Evolutionary conservation across 1,140 invertebrate genomes (phyloP).

Genomic region (Drosophila aff.): DNA sequence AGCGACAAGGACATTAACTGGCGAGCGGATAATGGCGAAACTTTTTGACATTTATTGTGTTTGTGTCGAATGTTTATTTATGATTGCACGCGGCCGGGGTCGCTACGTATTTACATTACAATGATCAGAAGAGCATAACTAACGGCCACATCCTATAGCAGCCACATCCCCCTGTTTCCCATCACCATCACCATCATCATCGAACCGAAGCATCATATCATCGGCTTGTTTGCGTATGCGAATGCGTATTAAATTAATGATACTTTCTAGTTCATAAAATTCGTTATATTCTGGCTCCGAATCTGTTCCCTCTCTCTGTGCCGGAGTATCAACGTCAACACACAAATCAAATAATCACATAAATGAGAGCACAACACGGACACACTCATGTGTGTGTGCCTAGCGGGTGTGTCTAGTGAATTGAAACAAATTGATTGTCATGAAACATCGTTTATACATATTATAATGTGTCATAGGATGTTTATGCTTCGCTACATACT

Average conservation of each 20-base stretch:
- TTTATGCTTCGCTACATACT: conserved; percentile 73
- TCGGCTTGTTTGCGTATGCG: conserved; percentile 61
- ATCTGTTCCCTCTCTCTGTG: conserved; percentile 25
- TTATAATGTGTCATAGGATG: conserved; percentile 81
- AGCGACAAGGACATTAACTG: conserved; percentile 67
- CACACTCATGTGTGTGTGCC: conserved; percentile 21
- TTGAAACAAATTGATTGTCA: conserved; percentile 84
- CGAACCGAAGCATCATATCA: conserved; percentile 22
- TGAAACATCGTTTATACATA: conserved; percentile 82
- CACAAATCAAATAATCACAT: conserved; percentile 84
- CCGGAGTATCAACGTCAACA: conserved; percentile 76
- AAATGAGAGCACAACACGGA: conserved; percentile 72
- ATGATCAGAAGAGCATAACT: conserved; percentile 74
- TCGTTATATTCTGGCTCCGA: conserved; percentile 57
- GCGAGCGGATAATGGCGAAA: conserved; percentile 77
- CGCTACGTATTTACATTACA: conserved; percentile 76
- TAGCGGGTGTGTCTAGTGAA: conserved; percentile 72
- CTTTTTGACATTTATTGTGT: conserved; percentile 84
- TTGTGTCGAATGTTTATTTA: conserved; percentile 84
- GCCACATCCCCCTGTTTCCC: conserved; percentile 11
- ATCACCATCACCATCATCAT: background rate
- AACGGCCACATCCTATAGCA: conserved; percentile 44
- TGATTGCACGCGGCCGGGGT: conserved; percentile 70
- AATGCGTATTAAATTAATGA: conserved; percentile 84
- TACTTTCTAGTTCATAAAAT: conserved; percentile 85